Conservation (phyloP, 64 coral and sea anemone species). For the Dendronephthya gigantea region DNA sequence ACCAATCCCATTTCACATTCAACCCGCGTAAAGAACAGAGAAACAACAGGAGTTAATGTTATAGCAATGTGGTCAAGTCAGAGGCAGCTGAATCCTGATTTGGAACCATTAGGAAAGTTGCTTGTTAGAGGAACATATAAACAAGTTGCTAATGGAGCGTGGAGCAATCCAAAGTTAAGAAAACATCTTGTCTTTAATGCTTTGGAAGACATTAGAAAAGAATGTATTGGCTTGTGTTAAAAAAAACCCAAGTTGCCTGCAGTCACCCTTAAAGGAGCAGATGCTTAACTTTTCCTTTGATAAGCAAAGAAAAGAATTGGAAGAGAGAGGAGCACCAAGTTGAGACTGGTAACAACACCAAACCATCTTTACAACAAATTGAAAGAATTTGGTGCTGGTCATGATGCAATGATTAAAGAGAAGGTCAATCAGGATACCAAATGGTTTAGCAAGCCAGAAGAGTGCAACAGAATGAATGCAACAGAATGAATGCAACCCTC, state of each 20-base stretch:
- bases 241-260: conserved; percentile 37
- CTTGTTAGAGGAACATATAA: conserved; percentile 43
- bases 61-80: conserved; percentile 44
- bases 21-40: not conserved
- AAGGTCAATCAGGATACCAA: not conserved
- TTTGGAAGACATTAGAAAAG: conserved; percentile 28
- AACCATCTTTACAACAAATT: conserved; percentile 25
- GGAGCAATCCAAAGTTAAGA: conserved; percentile 19
- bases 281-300: conserved; percentile 33
- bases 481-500: not conserved
- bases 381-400: conserved; percentile 51
- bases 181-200: conserved; percentile 32
- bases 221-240: conserved; percentile 26
- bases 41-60: conserved; percentile 22
- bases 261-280: conserved; percentile 35
- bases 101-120: conserved; percentile 42
- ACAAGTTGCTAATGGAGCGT: conserved; percentile 39
- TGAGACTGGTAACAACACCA: conserved; percentile 2
- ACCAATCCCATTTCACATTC: not conserved
- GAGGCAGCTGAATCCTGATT: conserved; percentile 27
- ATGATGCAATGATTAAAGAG: not conserved
- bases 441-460: not conserved
- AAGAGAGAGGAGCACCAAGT: conserved; percentile 26
- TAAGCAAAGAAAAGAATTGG: conserved; percentile 31
- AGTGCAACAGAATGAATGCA: not conserved